Conservation (phyloP, 2,113 vertebrate genomes). For the Leiothrix lutea region DNA sequence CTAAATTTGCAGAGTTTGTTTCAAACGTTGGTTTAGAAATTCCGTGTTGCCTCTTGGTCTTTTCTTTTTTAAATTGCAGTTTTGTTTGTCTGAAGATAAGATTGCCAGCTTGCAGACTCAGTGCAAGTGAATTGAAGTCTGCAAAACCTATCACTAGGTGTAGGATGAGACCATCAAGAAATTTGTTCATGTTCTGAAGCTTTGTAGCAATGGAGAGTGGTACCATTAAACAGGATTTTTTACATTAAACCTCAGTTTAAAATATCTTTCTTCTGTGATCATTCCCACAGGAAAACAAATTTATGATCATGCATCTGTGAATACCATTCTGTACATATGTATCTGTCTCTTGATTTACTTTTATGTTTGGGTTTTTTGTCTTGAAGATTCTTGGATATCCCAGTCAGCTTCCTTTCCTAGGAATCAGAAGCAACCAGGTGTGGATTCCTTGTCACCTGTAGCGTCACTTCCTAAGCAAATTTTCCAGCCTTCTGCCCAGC, state of each 20-base stretch:
- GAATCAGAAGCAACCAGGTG: slow-evolving; percentile 93
- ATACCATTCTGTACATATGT: background rate
- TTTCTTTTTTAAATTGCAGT: background rate
- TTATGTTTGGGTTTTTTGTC: slow-evolving; percentile 14
- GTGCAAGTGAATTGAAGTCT: background rate
- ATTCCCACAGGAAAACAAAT: background rate
- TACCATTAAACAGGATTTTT: background rate
- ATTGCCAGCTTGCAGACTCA: background rate
- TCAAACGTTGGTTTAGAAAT: background rate
- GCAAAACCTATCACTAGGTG: background rate
- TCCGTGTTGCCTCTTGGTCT: background rate
- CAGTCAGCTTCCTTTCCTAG: slow-evolving; percentile 96
- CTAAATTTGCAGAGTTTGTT: background rate
- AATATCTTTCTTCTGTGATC: background rate
- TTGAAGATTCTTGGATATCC: slow-evolving; percentile 96
- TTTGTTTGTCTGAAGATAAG: background rate
- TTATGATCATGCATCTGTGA: background rate
- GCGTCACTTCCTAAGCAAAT: slow-evolving; percentile 91
- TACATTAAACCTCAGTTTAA: background rate
- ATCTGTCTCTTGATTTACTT: background rate
- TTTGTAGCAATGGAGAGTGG: background rate
- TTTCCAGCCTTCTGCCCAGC: slow-evolving; percentile 84
- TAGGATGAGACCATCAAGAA: background rate
- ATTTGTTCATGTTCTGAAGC: background rate
- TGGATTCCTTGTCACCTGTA: slow-evolving; percentile 89